A percentile compares a stretch with the other conserved stretches of the same genome.
These are phyloP conservation scores for Martes flavigula DNA, from an alignment of 2,797 vertebrate species.

Conservation along the genomic window DNA sequence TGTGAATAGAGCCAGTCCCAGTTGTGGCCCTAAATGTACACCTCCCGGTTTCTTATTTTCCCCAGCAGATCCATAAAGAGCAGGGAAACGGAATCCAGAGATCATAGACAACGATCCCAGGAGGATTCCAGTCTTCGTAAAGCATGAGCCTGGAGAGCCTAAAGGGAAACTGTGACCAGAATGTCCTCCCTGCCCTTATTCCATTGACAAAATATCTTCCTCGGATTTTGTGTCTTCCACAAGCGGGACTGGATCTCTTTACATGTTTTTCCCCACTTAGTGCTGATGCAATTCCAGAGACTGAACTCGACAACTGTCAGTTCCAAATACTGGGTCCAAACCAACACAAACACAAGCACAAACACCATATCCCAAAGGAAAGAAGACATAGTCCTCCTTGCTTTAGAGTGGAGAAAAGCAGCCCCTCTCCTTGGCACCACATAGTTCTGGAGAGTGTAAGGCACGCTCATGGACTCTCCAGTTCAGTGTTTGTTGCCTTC, in stretches of 20 bases:
- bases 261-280: neutral
- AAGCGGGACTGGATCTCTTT: neutral
- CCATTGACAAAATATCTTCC: neutral
- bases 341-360: too few species aligned
- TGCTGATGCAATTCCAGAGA: neutral
- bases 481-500: too few species aligned
- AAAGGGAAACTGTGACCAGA: neutral
- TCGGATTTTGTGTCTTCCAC: neutral
- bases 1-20: neutral
- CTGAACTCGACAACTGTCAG: neutral
- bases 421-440: too few species aligned
- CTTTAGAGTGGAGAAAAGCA: too few species aligned
- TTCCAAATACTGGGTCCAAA: too few species aligned
- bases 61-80: neutral
- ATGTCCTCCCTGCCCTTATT: neutral
- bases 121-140: neutral
- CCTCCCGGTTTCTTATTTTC: neutral
- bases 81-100: neutral
- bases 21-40: neutral
- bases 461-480: too few species aligned
- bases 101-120: neutral
- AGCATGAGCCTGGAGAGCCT: neutral
- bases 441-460: too few species aligned
- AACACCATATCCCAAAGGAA: too few species aligned
- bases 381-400: too few species aligned